These are phyloP conservation scores for Cassiopea andromeda DNA, from an alignment of 30 jellyfish, hydroid and myxozoan genomes.

Conservation along the genomic window DNA sequence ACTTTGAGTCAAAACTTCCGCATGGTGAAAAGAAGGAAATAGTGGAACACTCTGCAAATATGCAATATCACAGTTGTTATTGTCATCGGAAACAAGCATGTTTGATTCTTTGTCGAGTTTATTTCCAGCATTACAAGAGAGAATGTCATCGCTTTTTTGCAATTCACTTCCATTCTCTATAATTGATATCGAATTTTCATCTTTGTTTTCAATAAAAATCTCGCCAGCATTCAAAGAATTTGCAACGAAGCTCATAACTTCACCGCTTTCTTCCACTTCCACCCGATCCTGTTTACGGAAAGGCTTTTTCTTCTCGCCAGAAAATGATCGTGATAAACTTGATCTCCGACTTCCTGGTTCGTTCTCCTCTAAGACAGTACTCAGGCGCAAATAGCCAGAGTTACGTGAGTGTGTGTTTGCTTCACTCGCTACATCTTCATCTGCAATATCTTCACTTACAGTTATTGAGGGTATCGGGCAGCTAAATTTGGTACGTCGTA, in stretches of 20 bases:
- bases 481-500: conserved; percentile 42
- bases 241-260: not conserved
- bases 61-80: not conserved
- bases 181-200: not conserved
- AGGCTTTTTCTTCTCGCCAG: conserved; percentile 12
- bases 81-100: not conserved
- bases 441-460: conserved; percentile 25
- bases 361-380: conserved; percentile 71
- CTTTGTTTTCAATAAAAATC: not conserved
- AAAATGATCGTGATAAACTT: conserved; percentile 38
- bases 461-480: conserved; percentile 58
- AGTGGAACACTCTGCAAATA: not conserved
- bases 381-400: conserved; percentile 40
- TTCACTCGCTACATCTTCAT: conserved; percentile 30
- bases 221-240: not conserved
- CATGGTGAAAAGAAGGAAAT: not conserved
- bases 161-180: not conserved
- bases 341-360: conserved; percentile 70
- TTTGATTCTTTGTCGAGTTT: not conserved
- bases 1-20: not conserved
- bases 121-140: not conserved
- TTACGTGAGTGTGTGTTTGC: conserved; percentile 30
- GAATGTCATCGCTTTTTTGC: not conserved
- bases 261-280: not conserved
- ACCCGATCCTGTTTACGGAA: conserved; percentile 53